A percentile compares a stretch with the other conserved stretches of the same genome.
phyloP scores from a whole-genome alignment of 2,797 vertebrate genomes.

The Triplophysa yarkandensis region DNA sequence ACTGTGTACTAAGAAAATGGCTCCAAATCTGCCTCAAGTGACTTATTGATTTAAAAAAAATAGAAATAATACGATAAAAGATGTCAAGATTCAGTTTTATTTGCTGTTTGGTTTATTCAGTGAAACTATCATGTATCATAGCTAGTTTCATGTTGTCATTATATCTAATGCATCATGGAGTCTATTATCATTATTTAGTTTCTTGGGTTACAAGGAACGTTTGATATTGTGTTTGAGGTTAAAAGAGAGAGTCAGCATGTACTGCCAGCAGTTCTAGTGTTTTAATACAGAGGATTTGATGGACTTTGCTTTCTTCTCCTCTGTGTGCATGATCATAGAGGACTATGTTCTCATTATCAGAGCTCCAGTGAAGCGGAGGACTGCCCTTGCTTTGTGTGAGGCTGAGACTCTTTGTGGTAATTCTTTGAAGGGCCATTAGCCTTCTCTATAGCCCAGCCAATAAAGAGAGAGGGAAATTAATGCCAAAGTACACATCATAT shows the following conservation, averaged over 20 bases:
- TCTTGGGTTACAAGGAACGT: neutral
- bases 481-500: conserved; percentile 43
- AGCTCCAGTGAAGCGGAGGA: conserved; percentile 37
- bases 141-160: neutral
- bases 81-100: neutral
- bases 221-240: neutral
- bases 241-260: neutral
- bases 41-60: neutral
- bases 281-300: conserved; percentile 24
- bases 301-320: conserved; percentile 33
- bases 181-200: conserved; percentile 9
- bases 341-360: conserved; percentile 49
- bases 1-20: neutral
- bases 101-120: neutral
- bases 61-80: neutral
- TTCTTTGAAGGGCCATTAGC: conserved; percentile 55
- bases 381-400: conserved; percentile 48
- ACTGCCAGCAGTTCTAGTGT: neutral
- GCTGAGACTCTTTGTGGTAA: conserved; percentile 44
- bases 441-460: conserved; percentile 47
- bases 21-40: neutral
- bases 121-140: neutral
- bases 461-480: conserved; percentile 51
- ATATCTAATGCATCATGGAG: neutral
- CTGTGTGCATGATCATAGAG: conserved; percentile 29